Evolutionary conservation across 2,113 vertebrate species (phyloP), one percentile per base, ranked within the genome.

Genomic region (Solenodon paradoxus): DNA sequence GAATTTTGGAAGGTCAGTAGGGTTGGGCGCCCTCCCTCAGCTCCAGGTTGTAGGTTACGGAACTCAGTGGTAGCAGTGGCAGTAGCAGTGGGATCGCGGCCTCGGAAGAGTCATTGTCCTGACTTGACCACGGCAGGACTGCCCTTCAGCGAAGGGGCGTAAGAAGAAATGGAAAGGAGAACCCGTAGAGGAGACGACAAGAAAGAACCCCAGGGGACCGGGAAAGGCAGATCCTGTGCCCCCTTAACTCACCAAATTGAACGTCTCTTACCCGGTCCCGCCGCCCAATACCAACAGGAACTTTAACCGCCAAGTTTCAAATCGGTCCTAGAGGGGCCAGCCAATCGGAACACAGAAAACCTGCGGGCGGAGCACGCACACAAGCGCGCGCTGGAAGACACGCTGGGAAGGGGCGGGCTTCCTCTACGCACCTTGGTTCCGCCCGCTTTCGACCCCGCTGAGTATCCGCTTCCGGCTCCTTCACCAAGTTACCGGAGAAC

Each of bases 251-350:
- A 92, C 94, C 96, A 38, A 96, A 79, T 45, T 38, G 35, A 51
- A 64, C 5, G 68, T 63, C 77, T 55, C 55, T 92, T 90, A n/a
- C 47, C 28, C 0, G 2, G 38, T 64, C 80, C 68, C 3, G 74
- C n/a, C 3, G 74, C 75, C 85, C 53, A 0, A 40, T 71, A 40
- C 24, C 53, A 89, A 55, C 19, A 24, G 26, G 71, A 64, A 12
- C 51, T 71, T 74, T 88, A 97, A 98, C 98, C 95, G 98, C 92
- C 96, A 91, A 91, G 19, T 75, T 98, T 98, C 96, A 97, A 98
- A 98, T 63, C 3, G 0, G 3, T 19, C 26, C 22, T 53, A 49
- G 90, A 90, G 88, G 75, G 77, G 71, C 81, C 38, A 28, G 53
- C 98, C 98, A 98, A 97, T 98, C 53, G 40, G 10, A 66, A 28